Conservation (phyloP, 2,888 invertebrate genomes). For the Athripsodes cinereus region DNA sequence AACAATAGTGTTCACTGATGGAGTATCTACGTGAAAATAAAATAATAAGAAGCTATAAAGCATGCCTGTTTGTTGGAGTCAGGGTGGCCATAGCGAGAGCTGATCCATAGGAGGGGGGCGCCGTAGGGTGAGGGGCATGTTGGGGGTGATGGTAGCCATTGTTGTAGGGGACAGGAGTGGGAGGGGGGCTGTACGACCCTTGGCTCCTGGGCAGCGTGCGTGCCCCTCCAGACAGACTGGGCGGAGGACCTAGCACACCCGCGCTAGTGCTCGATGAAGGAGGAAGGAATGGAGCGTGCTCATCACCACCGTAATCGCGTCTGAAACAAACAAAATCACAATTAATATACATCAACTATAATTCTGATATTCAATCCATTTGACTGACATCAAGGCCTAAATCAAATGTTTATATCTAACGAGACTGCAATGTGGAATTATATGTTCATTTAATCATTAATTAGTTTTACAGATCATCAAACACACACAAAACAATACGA, state of each 20-base stretch:
- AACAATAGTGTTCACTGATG: too few relatives aligned
- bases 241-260: constrained; percentile 46
- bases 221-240: constrained; percentile 35
- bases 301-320: constrained; percentile 75
- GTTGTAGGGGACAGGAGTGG: constrained; percentile 22
- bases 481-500: too few relatives aligned
- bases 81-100: constrained; percentile 53
- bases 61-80: constrained; percentile 54
- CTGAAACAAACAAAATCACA: constrained; percentile 37
- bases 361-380: too few relatives aligned
- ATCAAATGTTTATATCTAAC: too few relatives aligned
- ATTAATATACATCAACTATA: neutral
- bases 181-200: constrained; percentile 64
- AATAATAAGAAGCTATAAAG: constrained; percentile 28
- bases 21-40: neutral
- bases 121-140: constrained; percentile 38
- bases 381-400: too few relatives aligned
- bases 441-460: neutral
- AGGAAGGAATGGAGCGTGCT: constrained; percentile 75
- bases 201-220: constrained; percentile 46
- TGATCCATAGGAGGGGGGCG: constrained; percentile 52
- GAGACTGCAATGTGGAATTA: neutral
- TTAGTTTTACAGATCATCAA: too few relatives aligned
- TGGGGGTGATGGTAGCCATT: constrained; percentile 30
- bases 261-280: constrained; percentile 37